A percentile compares a stretch with the other conserved stretches of the same genome.
Conservation (phyloP, 1,140 invertebrate species). For the Pectinophora gossypiella region DNA sequence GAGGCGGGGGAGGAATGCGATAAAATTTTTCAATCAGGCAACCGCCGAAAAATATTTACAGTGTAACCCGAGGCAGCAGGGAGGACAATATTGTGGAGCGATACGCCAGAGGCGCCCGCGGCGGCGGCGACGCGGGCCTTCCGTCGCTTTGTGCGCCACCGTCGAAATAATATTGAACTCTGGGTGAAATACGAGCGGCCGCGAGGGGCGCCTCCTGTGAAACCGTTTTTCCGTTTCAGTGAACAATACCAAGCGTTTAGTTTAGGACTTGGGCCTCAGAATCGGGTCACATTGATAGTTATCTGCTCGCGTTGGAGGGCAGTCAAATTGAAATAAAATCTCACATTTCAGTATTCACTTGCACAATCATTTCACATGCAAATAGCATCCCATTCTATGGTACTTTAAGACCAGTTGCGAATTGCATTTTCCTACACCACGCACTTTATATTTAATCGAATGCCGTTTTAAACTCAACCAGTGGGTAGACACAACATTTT, state of each 20-base stretch:
- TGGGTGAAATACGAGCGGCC: constrained; percentile 66
- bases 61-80: constrained; percentile 61
- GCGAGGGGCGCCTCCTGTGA: constrained; percentile 47
- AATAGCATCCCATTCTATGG: neutral
- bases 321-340: neutral
- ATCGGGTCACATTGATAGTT: constrained; percentile 27
- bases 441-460: too few relatives aligned
- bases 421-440: neutral
- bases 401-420: neutral
- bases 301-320: neutral
- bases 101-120: constrained; percentile 50
- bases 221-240: constrained; percentile 62
- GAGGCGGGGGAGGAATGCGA: constrained; percentile 55
- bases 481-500: constrained; percentile 32
- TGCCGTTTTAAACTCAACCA: constrained; percentile 26
- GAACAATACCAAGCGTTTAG: constrained; percentile 61
- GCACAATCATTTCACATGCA: neutral
- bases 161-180: constrained; percentile 72
- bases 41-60: constrained; percentile 70
- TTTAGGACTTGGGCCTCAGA: constrained; percentile 42
- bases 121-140: constrained; percentile 47
- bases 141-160: constrained; percentile 59
- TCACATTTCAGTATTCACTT: neutral
- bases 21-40: constrained; percentile 72
- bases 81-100: constrained; percentile 69